phyloP scores from a whole-genome alignment of 2,797 vertebrate genomes.

The Erethizon dorsatum region DNA sequence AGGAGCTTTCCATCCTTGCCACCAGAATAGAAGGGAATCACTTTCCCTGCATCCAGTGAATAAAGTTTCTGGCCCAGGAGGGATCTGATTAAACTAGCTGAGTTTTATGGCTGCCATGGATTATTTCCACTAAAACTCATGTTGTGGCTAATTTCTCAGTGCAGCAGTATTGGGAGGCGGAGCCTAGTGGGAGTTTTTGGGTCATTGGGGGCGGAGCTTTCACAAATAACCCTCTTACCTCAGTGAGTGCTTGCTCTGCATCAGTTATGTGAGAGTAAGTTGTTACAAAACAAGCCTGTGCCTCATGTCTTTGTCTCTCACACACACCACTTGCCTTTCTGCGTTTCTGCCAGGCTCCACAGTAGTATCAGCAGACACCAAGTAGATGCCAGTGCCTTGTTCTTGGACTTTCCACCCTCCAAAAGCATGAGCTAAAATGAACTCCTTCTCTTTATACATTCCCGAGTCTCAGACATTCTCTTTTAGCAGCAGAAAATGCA shows the following conservation, averaged over 20 bases:
- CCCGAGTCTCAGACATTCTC: background rate
- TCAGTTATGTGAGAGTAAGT: background rate
- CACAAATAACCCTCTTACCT: background rate
- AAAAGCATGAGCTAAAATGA: background rate
- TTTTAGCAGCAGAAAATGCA: background rate
- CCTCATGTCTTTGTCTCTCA: background rate
- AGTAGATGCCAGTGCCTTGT: too few species aligned
- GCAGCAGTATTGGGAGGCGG: background rate
- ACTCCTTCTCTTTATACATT: background rate
- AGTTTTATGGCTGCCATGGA: background rate
- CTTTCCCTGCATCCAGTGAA: background rate
- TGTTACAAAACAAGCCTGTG: background rate
- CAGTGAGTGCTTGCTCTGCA: background rate
- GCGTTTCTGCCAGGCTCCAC: background rate
- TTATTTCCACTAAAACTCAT: background rate
- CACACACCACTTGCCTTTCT: background rate
- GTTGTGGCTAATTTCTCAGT: background rate
- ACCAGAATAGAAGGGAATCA: background rate
- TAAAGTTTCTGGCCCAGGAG: background rate
- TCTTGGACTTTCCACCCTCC: background rate
- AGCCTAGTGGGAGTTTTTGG: background rate
- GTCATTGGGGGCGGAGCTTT: too few species aligned
- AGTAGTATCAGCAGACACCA: background rate
- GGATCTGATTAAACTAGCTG: background rate
- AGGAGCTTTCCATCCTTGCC: background rate